A percentile compares a stretch with the other conserved stretches of the same genome.
Conservation (phyloP, 2,113 vertebrate species). For the Leucopternis melanops region DNA sequence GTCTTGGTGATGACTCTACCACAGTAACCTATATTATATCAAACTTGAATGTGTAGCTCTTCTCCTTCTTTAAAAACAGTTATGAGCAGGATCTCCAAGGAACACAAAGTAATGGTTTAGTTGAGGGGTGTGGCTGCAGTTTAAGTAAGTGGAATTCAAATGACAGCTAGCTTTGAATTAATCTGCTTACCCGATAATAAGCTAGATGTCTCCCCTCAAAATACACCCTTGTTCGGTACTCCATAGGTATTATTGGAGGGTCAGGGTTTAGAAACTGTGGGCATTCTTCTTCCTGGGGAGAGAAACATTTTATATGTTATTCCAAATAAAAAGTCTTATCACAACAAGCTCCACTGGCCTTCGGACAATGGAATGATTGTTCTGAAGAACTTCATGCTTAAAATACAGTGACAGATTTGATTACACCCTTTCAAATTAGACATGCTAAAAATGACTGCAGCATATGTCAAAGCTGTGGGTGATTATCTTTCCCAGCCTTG, state of each 20-base stretch:
- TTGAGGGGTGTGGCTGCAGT: background rate
- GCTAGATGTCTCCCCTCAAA: slow-evolving; percentile 87
- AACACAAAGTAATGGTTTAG: background rate
- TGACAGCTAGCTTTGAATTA: slow-evolving; percentile 3
- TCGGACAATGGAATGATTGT: slow-evolving; percentile 49
- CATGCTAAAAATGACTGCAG: slow-evolving; percentile 63
- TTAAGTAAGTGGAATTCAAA: background rate
- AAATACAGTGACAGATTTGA: slow-evolving; percentile 63
- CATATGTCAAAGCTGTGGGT: slow-evolving; percentile 49
- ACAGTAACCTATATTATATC: background rate
- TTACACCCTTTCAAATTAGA: slow-evolving; percentile 64
- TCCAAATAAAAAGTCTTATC: slow-evolving; percentile 26
- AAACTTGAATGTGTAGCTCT: background rate
- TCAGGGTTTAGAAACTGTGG: slow-evolving; percentile 86
- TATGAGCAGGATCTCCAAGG: background rate
- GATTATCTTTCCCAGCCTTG: slow-evolving; percentile 49
- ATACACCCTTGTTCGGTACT: slow-evolving; percentile 69
- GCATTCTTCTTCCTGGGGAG: slow-evolving; percentile 76
- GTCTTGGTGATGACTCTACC: background rate
- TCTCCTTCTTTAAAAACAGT: background rate
- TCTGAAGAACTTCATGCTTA: slow-evolving; percentile 54
- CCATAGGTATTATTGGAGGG: slow-evolving; percentile 83
- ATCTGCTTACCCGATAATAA: slow-evolving; percentile 55
- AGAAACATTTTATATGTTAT: slow-evolving; percentile 6
- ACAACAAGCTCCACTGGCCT: slow-evolving; percentile 11